Conservation (phyloP, 2,113 vertebrate species). For the Ochotona curzoniae region DNA sequence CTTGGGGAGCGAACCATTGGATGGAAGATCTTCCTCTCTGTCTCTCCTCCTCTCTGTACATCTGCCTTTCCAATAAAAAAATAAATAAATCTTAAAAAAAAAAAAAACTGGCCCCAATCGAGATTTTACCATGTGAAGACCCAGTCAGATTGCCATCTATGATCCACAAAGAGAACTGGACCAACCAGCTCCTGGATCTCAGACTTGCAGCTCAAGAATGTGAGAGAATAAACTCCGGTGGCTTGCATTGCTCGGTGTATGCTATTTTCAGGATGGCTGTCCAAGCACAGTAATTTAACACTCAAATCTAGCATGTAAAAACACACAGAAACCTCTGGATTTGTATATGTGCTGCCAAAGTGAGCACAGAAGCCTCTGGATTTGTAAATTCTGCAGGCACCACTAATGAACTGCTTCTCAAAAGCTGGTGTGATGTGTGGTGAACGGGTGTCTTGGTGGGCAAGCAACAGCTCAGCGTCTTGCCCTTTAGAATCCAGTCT, state of each 20-base stretch:
- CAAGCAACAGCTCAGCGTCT: neutral
- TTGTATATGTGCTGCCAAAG: too few relatives aligned
- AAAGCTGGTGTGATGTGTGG: neutral
- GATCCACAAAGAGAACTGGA: neutral
- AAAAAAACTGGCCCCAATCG: too few relatives aligned
- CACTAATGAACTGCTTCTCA: neutral
- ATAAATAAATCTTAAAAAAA: too few relatives aligned
- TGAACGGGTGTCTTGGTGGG: neutral
- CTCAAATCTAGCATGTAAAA: neutral
- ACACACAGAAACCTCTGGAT: neutral
- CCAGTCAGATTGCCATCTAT: neutral
- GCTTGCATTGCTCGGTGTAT: neutral
- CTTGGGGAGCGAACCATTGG: too few relatives aligned
- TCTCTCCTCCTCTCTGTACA: too few relatives aligned
- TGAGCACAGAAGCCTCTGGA: neutral
- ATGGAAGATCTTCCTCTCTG: too few relatives aligned
- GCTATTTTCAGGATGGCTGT: neutral
- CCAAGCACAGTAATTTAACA: neutral
- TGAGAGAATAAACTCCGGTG: constrained; percentile 17
- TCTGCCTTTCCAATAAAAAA: too few relatives aligned
- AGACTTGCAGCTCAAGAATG: neutral
- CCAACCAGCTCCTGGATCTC: neutral
- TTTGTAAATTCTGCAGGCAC: neutral
- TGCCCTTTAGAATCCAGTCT: neutral
- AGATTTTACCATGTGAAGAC: neutral